Evolutionary conservation across 2,888 invertebrate genomes (phyloP).

Genomic region (Machimus atricapillus): DNA sequence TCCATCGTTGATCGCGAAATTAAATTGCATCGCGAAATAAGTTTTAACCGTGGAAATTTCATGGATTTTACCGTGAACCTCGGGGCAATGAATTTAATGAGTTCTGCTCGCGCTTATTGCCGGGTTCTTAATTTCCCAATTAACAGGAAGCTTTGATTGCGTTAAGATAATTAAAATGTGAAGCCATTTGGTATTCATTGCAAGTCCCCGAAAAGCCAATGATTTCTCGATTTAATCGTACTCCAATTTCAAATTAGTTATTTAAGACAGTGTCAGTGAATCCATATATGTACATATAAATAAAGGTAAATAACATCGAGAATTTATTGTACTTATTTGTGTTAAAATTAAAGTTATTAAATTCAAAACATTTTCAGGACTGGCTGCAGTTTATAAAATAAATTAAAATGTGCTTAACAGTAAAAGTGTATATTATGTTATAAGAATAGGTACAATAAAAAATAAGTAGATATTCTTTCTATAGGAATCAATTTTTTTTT

Average conservation of each 20-base stretch:
- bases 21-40: not conserved
- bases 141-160: not conserved
- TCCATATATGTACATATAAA: too few species aligned
- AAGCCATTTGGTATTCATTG: not conserved
- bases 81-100: not conserved
- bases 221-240: not conserved
- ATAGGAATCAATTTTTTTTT: too few species aligned
- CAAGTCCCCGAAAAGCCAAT: not conserved
- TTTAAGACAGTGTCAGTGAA: not conserved
- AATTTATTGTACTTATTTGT: too few species aligned
- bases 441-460: too few species aligned
- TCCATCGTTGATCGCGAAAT: not conserved
- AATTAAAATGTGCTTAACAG: too few species aligned
- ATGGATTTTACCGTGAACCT: not conserved
- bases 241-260: not conserved
- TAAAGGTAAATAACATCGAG: too few species aligned
- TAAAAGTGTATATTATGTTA: too few species aligned
- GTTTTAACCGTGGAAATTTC: not conserved
- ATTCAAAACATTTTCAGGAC: too few species aligned
- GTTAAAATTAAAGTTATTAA: too few species aligned
- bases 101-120: not conserved
- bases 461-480: too few species aligned
- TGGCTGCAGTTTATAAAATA: too few species aligned
- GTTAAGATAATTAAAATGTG: not conserved
- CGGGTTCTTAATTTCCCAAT: not conserved